Percentiles rank a stretch among this genome's conserved stretches.
These are phyloP conservation scores for Fregata magnificens DNA, from an alignment of 2,113 vertebrate genomes.

Conservation along the genomic window DNA sequence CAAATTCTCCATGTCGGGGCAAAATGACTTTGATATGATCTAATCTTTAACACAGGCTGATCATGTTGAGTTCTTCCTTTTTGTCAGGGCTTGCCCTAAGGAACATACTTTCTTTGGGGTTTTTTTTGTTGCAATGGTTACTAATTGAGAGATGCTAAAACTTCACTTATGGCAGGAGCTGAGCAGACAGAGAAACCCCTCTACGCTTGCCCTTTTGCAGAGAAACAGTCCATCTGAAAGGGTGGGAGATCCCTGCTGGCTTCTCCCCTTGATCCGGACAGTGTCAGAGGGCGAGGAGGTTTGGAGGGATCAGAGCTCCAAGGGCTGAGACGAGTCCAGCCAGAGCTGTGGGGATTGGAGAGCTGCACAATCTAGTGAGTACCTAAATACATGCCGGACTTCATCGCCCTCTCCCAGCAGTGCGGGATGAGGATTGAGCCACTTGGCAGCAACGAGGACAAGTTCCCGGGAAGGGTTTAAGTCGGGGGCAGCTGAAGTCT, in stretches of 20 bases:
- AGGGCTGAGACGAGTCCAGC: neutral
- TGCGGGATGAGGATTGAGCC: neutral
- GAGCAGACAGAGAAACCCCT: neutral
- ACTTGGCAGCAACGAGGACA: accelerated
- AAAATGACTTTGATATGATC: neutral
- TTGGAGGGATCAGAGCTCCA: neutral
- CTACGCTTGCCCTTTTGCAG: neutral
- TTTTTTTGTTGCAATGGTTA: neutral
- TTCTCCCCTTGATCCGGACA: neutral
- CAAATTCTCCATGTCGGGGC: accelerated
- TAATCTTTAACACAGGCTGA: neutral
- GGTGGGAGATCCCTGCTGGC: neutral
- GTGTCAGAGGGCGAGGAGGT: neutral
- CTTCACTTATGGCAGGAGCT: neutral
- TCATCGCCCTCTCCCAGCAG: neutral
- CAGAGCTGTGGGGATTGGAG: accelerated
- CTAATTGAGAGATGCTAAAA: neutral
- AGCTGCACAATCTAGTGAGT: neutral
- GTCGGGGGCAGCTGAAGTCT: accelerated
- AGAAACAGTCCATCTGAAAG: neutral
- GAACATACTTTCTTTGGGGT: neutral
- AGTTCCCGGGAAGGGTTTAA: neutral
- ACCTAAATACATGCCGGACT: accelerated
- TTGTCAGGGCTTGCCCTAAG: neutral
- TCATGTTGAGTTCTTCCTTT: neutral